phyloP scores from a whole-genome alignment of 2,888 invertebrate species.

The Drosophila nr. fundita region DNA sequence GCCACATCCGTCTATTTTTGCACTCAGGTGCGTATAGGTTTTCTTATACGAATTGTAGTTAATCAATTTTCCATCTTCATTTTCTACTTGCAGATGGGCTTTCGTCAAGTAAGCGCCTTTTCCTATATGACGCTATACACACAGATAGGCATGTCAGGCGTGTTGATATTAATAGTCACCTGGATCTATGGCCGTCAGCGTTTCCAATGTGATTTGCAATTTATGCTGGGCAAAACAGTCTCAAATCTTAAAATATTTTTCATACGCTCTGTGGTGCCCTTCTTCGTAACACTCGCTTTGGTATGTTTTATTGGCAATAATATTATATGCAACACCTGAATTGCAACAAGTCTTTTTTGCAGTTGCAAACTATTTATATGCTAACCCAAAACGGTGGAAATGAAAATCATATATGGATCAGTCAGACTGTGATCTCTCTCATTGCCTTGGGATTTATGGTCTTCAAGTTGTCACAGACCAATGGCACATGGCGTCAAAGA shows the following conservation, averaged over 20 bases:
- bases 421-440: slow-evolving; percentile 72
- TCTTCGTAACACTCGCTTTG: slow-evolving; percentile 75
- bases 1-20: slow-evolving; percentile 79
- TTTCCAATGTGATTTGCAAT: slow-evolving; percentile 89
- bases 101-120: slow-evolving; percentile 76
- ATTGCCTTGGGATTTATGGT: slow-evolving; percentile 79
- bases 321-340: not conserved
- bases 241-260: slow-evolving; percentile 84
- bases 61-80: not conserved
- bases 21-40: slow-evolving; percentile 71
- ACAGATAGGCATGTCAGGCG: slow-evolving; percentile 87
- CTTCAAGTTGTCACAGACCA: slow-evolving; percentile 76
- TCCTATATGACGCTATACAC: slow-evolving; percentile 77
- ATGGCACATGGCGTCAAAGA: slow-evolving; percentile 75
- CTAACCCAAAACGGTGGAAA: slow-evolving; percentile 44
- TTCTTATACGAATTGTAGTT: not conserved
- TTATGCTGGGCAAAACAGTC: slow-evolving; percentile 89
- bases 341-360: not conserved
- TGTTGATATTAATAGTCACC: slow-evolving; percentile 92
- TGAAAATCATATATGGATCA: slow-evolving; percentile 58
- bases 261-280: slow-evolving; percentile 82
- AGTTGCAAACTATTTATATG: slow-evolving; percentile 42
- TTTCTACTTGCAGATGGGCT: slow-evolving; percentile 72
- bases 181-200: slow-evolving; percentile 92
- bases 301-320: slow-evolving; percentile 57